Conservation (phyloP, 2,113 vertebrate species). For the Polyodon spathula region DNA sequence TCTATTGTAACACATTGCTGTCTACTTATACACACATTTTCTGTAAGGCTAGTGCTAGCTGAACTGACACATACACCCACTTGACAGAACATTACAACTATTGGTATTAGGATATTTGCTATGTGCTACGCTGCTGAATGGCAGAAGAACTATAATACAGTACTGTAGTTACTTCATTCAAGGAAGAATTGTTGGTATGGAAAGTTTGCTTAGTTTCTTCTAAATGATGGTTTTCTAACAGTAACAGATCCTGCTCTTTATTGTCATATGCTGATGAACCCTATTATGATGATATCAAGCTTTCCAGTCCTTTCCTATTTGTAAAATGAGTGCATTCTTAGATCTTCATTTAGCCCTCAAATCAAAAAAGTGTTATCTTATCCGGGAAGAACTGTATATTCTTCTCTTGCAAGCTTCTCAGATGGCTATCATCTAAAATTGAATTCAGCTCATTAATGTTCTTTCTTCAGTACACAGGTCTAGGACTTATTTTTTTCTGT, state of each 20-base stretch:
- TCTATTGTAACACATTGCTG: slow-evolving; percentile 93
- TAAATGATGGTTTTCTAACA: slow-evolving; percentile 26
- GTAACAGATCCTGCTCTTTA: no score
- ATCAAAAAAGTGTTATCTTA: no score
- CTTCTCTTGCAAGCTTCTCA: no score
- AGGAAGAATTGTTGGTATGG: slow-evolving; percentile 27
- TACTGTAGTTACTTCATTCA: slow-evolving; percentile 54
- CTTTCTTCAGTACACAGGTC: background rate
- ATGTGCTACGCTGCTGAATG: slow-evolving; percentile 70
- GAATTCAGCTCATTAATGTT: no score
- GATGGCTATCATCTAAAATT: background rate
- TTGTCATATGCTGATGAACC: no score
- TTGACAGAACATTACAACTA: slow-evolving; percentile 73
- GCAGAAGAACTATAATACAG: slow-evolving; percentile 77
- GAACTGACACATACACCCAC: slow-evolving; percentile 81
- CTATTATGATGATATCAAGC: no score
- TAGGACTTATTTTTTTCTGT: background rate
- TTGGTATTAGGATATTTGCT: slow-evolving; percentile 66
- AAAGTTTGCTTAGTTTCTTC: slow-evolving; percentile 11
- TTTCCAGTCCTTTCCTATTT: no score
- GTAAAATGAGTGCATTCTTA: no score
- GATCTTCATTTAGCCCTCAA: no score
- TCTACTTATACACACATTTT: slow-evolving; percentile 74
- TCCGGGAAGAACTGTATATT: no score
- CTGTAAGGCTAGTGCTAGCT: slow-evolving; percentile 71